Base-by-base conservation (phyloP, 2,113 vertebrate genomes). In the Sphyrna mokarran region DNA sequence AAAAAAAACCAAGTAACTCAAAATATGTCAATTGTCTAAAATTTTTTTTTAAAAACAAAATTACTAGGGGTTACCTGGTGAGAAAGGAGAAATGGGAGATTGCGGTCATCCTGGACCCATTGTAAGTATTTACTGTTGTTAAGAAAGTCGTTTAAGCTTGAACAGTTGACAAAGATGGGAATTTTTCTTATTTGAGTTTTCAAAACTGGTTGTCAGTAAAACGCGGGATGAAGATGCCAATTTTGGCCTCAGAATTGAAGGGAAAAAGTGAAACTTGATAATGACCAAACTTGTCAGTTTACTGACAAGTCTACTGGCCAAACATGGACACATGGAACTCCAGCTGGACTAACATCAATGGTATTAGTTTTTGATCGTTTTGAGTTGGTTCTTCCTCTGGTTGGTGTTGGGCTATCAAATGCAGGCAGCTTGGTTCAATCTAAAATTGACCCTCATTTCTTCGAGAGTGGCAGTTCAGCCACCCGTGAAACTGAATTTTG, bases 61-160 rank as follows among this genome's bases (percentile, higher is more conserved):
- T 70, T 95, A 16, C 1, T 85, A 99, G 98, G 98, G 98, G 37
- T 95, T 96, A 0, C 22, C 90, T 11, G 98, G 98, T 94, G 96
- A 97, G 0, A 96, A 96, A 0, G 98, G 98, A 76, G 86, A 76
- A 5, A 98, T 97, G 97, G 98, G 98, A 95, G 97, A 98, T 3
- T 1, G 66, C 0, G 98, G 98, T 95, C 97, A 96, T 6, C 96
- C 96, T 0, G 98, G 98, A 11, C 96, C 96, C 0, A 86, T 4
- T 96, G 98, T 98, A 96, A 98, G 98, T 97, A 23, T 58, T 5
- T 68, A 18, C n/a, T 61, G n/a, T 66, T 3, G 22, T 68, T 66
- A 20, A 37, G 61, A 10, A 90, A 93, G 89, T 93, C 33, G 37
- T 61, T 29, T 33, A 33, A 90, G 33, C 13, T 61, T 61, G 23